Evolutionary conservation across 2,888 invertebrate genomes (phyloP), one percentile per base, ranked within the genome.

Genomic region (Actias luna): DNA sequence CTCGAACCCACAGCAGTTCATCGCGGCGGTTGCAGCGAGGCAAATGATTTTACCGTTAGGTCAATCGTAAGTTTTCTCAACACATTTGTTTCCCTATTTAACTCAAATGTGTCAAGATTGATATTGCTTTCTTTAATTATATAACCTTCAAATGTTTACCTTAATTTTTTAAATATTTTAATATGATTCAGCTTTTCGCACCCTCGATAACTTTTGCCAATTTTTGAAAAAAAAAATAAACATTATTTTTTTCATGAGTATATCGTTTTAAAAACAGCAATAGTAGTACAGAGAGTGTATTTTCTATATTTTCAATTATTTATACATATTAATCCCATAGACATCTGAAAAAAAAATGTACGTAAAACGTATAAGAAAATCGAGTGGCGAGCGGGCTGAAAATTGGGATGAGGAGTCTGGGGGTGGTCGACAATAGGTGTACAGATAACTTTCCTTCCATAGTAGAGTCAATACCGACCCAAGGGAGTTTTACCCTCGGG

Each of bases 401-500:
- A 77, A 74, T 68, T 71, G 77, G 76, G 68, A 73, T 78, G 76
- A 74, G 76, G 72, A 63, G 73, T 65, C 68, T 70, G 79, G 83
- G 83, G 85, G 85, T 80, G 86, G 88, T 76, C 86, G 84, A 92
- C 91, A 92, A 92, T 91, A 92, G 91, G 90, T 91, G 90, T 90
- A 92, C 88, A 92, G 91, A 92, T 92, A 92, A 92, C 91, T 90
- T 91, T 89, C 89, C 91, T 88, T 88, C 91, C 86, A 90, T 90
- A 89, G 88, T 86, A 89, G 92, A 92, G 90, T 92, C 92, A 92
- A 92, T 92, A 92, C 89, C 90, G 88, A 87, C 92, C 91, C 92
- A 83, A 86, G 92, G 92, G 92, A 92, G 90, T 84, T 89, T 89
- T 89, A 89, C 92, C 92, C 92, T 92, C 90, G 92, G 82, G 92